Conservation (phyloP, 2,113 vertebrate species). For the Chamaea fasciata region DNA sequence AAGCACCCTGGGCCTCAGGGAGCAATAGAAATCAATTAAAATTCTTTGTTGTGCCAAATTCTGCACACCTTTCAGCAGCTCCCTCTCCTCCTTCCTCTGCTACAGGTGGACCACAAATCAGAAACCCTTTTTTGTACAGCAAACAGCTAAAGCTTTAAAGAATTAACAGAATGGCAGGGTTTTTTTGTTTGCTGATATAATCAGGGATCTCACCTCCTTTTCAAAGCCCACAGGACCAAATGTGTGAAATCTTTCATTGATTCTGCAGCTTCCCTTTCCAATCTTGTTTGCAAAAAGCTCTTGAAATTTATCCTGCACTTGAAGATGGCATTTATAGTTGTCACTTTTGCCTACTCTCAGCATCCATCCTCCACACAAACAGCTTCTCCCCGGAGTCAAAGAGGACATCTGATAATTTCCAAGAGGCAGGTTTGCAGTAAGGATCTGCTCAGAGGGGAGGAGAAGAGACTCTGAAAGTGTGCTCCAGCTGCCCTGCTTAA, state of each 20-base stretch:
- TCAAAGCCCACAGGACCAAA: slow-evolving; percentile 7
- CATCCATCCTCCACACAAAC: neutral
- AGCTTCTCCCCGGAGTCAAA: neutral
- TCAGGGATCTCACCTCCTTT: neutral
- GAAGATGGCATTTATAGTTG: slow-evolving; percentile 14
- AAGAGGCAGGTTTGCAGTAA: neutral
- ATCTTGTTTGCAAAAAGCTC: slow-evolving; percentile 19
- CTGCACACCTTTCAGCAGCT: neutral
- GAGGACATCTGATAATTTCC: neutral
- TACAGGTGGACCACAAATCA: neutral
- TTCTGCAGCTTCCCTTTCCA: slow-evolving; percentile 23
- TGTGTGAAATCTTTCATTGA: slow-evolving; percentile 29
- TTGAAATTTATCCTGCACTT: slow-evolving; percentile 4
- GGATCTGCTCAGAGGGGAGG: neutral
- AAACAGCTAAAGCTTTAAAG: neutral
- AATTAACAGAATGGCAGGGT: neutral
- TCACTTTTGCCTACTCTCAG: slow-evolving; percentile 30
- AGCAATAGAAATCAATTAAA: neutral
- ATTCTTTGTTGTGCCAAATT: neutral
- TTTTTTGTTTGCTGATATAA: slow-evolving; percentile 8
- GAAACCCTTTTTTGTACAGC: neutral
- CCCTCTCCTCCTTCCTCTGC: neutral
- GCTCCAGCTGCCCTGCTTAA: neutral
- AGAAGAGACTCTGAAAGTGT: neutral
- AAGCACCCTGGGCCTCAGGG: neutral